A percentile compares a stretch with the other conserved stretches of the same genome.
These are phyloP conservation scores for Bedellia somnulentella DNA, from an alignment of 2,888 invertebrate species.

Conservation along the genomic window DNA sequence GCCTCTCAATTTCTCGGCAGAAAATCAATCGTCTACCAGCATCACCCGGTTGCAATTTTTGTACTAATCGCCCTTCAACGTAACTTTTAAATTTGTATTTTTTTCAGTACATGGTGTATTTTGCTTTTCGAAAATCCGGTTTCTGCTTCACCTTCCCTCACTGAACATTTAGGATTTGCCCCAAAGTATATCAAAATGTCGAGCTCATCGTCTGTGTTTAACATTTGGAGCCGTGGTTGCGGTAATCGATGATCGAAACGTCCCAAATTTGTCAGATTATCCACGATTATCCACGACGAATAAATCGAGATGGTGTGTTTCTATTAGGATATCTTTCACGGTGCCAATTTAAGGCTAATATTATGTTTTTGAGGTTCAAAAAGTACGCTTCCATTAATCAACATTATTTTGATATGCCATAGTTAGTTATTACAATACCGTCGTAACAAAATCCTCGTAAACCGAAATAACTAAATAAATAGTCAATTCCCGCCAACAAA, in stretches of 20 bases:
- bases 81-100: slow-evolving; percentile 2
- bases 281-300: slow-evolving; percentile 5
- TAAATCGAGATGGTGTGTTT: slow-evolving; percentile 7
- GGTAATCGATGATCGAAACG: slow-evolving; percentile 9
- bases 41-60: slow-evolving; percentile 5
- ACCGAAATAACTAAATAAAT: slow-evolving; percentile 2
- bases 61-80: slow-evolving; percentile 9
- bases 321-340: slow-evolving; percentile 8
- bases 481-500: slow-evolving; percentile 3
- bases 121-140: slow-evolving; percentile 6
- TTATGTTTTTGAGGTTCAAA: slow-evolving; percentile 7
- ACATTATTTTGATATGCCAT: slow-evolving; percentile 1
- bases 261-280: slow-evolving; percentile 2
- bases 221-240: slow-evolving; percentile 8
- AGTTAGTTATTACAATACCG: background rate
- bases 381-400: slow-evolving; percentile 2
- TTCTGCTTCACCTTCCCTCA: slow-evolving; percentile 7
- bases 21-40: slow-evolving; percentile 6
- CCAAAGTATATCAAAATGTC: slow-evolving; percentile 6
- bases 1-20: slow-evolving; percentile 5
- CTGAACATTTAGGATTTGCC: slow-evolving; percentile 6
- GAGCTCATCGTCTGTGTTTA: slow-evolving; percentile 9
- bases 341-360: slow-evolving; percentile 6
- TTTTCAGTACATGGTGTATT: slow-evolving; percentile 5
- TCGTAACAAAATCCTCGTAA: background rate